A percentile compares a stretch with the other conserved stretches of the same genome.
phyloP scores from a whole-genome alignment of 1,140 invertebrate genomes.

The Cyphomyrmex costatus region DNA sequence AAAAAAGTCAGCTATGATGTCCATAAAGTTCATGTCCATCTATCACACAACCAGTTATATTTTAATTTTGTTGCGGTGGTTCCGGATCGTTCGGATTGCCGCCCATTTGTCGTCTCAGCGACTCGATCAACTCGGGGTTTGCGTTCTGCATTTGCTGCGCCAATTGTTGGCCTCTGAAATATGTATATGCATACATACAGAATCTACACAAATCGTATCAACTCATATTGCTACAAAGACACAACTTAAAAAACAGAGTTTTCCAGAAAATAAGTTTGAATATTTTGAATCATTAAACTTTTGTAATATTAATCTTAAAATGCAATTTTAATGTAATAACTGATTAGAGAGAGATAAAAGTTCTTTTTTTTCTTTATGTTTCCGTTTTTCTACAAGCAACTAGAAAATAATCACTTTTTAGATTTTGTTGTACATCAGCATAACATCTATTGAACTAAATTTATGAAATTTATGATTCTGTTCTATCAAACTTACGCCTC shows the following conservation, averaged over 20 bases:
- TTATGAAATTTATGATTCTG: neutral
- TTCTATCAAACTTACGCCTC: conserved; percentile 79
- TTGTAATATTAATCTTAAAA: too few species aligned
- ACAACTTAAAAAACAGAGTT: too few species aligned
- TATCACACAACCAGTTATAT: conserved; percentile 26
- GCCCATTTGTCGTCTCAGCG: conserved; percentile 88
- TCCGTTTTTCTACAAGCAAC: too few species aligned
- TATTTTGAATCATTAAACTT: too few species aligned
- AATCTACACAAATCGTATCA: neutral
- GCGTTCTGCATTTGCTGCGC: conserved; percentile 90
- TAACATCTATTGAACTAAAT: conserved; percentile 1
- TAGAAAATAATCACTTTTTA: too few species aligned
- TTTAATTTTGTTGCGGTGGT: conserved; percentile 82
- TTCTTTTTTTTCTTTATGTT: too few species aligned
- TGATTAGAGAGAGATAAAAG: too few species aligned
- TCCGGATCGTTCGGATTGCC: conserved; percentile 82
- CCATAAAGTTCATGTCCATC: conserved; percentile 31
- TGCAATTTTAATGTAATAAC: too few species aligned
- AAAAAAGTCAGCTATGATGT: conserved; percentile 59
- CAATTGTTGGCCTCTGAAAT: conserved; percentile 89
- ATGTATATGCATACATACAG: conserved; percentile 36
- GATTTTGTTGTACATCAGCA: neutral
- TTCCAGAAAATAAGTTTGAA: too few species aligned
- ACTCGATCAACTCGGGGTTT: conserved; percentile 91
- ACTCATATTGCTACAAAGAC: too few species aligned